These are phyloP conservation scores for Lepidocyrtinus sp. DNA, from an alignment of 2,888 invertebrate genomes.

Conservation along the genomic window DNA sequence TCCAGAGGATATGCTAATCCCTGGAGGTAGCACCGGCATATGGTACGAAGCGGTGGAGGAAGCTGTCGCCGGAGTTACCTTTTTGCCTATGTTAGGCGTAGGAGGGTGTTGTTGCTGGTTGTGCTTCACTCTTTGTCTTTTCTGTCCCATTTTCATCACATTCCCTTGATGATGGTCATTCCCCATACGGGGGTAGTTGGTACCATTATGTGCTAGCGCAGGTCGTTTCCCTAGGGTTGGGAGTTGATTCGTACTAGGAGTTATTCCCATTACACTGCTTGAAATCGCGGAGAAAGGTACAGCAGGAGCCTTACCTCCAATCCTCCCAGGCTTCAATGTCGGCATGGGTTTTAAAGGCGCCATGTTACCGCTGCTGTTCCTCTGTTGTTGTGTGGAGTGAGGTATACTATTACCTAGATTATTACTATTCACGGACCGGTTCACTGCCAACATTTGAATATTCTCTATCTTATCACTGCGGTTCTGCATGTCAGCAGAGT, in stretches of 20 bases:
- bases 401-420: background rate
- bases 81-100: background rate
- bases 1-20: conserved; percentile 55
- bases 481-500: conserved; percentile 26
- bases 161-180: conserved; percentile 14
- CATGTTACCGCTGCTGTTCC: conserved; percentile 20
- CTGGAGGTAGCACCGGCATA: conserved; percentile 55
- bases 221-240: conserved; percentile 19
- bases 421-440: no score
- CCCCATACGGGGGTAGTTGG: conserved; percentile 31
- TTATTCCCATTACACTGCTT: conserved; percentile 44
- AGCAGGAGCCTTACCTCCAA: no score
- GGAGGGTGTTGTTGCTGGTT: background rate
- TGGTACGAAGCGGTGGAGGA: background rate
- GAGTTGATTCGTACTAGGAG: conserved; percentile 24
- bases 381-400: background rate
- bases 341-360: conserved; percentile 29
- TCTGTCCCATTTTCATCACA: conserved; percentile 27
- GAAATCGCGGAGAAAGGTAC: conserved; percentile 51
- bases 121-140: conserved; percentile 14
- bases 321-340: conserved; percentile 31
- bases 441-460: conserved; percentile 22
- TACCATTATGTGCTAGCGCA: conserved; percentile 29
- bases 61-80: background rate
- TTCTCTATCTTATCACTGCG: conserved; percentile 44